Evolutionary conservation across 2,888 invertebrate species (phyloP), one percentile per base, ranked within the genome.

Genomic region (Dasypogon diadema): DNA sequence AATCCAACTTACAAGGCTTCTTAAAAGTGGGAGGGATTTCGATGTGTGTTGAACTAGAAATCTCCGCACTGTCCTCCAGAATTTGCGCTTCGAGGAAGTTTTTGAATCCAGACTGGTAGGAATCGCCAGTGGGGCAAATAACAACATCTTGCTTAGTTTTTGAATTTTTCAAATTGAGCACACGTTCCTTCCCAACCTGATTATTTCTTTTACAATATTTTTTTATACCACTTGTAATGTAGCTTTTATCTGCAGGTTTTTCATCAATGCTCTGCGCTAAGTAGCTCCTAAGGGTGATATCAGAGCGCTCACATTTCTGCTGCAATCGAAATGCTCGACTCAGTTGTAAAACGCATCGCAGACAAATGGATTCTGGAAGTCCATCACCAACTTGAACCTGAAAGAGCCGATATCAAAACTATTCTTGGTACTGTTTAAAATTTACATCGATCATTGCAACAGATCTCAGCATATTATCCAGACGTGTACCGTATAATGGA

Each of bases 291-390:
- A 88, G 81, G 56, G 85, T 86, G 58, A 80, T 81, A 78, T 87
- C 87, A 0, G 87, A 87, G 79, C 85, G 86, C 81, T 87, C 87
- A 79, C 87, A 87, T 79, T 85, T 84, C 79, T 87, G 86, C 80
- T 87, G 87, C 79, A 88, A 88, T 22, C 87, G 86, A 79, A 87
- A 88, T 1, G 87, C 87, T 76, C 87, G 82, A 79, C 88, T 88
- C 76, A 88, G 86, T 80, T 88, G 87, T 6, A 87, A 79, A 34
- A 87, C 86, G 80, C 88, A 88, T 79, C 88, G 88, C n/a, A 87
- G 86, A 78, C 88, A 88, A 83, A 88, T 85, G 10, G 85, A 82
- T 78, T 85, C 83, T 14, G 88, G 88, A 68, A 87, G 82, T 18
- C 87, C 88, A 82, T 88, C 88, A 56, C 84, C 85, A 82, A 85